Percentiles rank a stretch among this genome's conserved stretches.
phyloP scores from a whole-genome alignment of 2,797 vertebrate genomes.

The Pachyuromys duprasi region DNA sequence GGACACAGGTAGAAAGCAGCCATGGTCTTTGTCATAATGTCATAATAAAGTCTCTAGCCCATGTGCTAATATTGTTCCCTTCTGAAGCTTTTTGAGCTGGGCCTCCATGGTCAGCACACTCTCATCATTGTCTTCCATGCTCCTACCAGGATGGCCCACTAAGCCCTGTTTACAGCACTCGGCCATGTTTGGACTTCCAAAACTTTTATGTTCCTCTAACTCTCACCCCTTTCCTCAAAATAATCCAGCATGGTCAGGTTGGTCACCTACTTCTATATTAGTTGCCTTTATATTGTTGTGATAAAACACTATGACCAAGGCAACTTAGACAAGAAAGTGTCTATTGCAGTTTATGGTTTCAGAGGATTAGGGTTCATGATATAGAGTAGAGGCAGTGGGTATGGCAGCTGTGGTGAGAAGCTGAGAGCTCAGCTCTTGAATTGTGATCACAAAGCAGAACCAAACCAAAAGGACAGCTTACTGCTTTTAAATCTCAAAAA shows the following conservation, averaged over 20 bases:
- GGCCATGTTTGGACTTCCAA: neutral
- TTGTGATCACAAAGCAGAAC: too few species aligned
- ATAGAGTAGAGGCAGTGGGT: too few species aligned
- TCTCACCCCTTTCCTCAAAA: neutral
- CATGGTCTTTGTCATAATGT: neutral
- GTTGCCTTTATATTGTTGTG: neutral
- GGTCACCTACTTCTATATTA: neutral
- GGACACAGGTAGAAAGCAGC: neutral
- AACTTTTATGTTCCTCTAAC: neutral
- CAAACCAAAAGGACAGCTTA: rapidly evolving
- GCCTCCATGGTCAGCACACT: neutral
- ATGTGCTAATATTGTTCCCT: neutral
- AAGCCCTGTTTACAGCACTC: neutral
- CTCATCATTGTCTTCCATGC: neutral
- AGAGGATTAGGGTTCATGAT: neutral
- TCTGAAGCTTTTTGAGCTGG: neutral
- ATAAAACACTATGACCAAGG: neutral
- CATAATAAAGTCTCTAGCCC: neutral
- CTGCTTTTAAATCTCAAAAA: neutral
- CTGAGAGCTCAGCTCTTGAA: neutral
- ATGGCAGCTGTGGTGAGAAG: neutral
- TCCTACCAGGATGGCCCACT: neutral
- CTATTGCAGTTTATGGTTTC: neutral
- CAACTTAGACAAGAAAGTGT: neutral
- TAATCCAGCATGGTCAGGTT: neutral